Conservation (phyloP, 2,888 invertebrate genomes). For the Sesia bembeciformis region DNA sequence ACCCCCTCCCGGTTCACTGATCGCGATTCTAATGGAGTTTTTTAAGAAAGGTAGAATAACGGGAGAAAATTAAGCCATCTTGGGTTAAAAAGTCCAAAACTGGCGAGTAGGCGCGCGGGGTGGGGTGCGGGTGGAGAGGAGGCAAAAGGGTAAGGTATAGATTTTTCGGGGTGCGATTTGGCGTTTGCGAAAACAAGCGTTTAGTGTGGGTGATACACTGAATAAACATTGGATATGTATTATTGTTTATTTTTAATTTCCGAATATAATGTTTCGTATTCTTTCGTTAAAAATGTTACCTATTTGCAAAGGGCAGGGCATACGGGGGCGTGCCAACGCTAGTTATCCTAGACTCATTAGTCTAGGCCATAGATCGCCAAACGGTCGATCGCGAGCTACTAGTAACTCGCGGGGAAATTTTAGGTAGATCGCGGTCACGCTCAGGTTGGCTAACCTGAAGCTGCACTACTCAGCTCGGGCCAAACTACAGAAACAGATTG, state of each 20-base stretch:
- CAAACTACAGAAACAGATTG: too few species aligned
- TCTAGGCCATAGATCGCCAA: too few species aligned
- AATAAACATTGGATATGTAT: not conserved
- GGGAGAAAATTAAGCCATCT: slow-evolving; percentile 67
- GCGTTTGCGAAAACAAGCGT: slow-evolving; percentile 37
- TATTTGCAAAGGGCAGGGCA: too few species aligned
- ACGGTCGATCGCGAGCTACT: too few species aligned
- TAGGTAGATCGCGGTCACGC: too few species aligned
- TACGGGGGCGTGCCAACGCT: too few species aligned
- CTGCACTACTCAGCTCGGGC: too few species aligned
- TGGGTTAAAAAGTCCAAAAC: slow-evolving; percentile 62
- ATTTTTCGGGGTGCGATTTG: slow-evolving; percentile 38
- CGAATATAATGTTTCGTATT: too few species aligned
- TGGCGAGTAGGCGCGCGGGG: slow-evolving; percentile 23
- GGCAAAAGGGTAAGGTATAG: slow-evolving; percentile 30
- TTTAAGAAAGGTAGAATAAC: slow-evolving; percentile 48
- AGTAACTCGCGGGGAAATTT: too few species aligned
- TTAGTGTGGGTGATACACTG: slow-evolving; percentile 19
- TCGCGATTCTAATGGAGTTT: slow-evolving; percentile 51
- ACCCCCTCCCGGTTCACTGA: slow-evolving; percentile 13
- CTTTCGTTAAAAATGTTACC: too few species aligned
- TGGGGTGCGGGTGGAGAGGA: slow-evolving; percentile 11
- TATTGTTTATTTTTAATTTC: not conserved
- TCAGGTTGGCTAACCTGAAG: too few species aligned
- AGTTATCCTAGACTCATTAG: too few species aligned